Percentiles rank a stretch among this genome's conserved stretches.
Conservation (phyloP, 2,113 vertebrate genomes). For the Promerops cafer region DNA sequence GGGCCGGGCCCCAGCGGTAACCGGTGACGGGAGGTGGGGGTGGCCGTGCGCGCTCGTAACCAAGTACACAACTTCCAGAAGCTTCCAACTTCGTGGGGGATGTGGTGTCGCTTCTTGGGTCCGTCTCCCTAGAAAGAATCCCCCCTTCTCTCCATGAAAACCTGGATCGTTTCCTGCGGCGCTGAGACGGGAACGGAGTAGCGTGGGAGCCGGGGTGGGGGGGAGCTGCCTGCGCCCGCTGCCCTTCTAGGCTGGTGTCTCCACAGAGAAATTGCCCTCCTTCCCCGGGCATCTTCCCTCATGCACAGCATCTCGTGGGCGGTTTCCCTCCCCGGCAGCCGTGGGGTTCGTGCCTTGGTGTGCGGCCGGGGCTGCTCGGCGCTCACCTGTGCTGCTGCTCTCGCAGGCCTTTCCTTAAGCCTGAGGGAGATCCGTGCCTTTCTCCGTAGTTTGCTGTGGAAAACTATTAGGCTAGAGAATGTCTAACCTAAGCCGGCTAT, state of each 20-base stretch:
- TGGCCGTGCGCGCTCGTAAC: not conserved
- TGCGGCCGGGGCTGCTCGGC: not conserved
- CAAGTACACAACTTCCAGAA: constrained; percentile 23
- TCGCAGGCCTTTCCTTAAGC: not conserved
- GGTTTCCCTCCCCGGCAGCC: not conserved
- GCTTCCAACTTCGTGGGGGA: not conserved
- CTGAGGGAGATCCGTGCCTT: not conserved
- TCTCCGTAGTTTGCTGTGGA: not conserved
- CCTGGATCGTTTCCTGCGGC: not conserved
- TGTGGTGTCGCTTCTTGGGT: not conserved
- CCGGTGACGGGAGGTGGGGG: not conserved
- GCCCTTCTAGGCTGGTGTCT: not conserved
- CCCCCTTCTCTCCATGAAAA: not conserved
- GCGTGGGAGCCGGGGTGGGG: not conserved
- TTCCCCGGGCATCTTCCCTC: not conserved
- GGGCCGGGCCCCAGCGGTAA: not conserved
- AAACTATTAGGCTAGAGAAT: fast-evolving
- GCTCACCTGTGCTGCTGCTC: not conserved
- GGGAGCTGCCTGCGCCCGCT: not conserved
- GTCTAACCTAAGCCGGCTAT: fast-evolving
- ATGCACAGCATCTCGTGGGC: fast-evolving
- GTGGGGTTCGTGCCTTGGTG: fast-evolving
- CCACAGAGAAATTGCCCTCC: fast-evolving
- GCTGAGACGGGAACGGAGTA: not conserved
- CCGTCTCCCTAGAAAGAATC: not conserved